phyloP scores from a whole-genome alignment of 2,797 vertebrate genomes.

The Sebastes elongatus region DNA sequence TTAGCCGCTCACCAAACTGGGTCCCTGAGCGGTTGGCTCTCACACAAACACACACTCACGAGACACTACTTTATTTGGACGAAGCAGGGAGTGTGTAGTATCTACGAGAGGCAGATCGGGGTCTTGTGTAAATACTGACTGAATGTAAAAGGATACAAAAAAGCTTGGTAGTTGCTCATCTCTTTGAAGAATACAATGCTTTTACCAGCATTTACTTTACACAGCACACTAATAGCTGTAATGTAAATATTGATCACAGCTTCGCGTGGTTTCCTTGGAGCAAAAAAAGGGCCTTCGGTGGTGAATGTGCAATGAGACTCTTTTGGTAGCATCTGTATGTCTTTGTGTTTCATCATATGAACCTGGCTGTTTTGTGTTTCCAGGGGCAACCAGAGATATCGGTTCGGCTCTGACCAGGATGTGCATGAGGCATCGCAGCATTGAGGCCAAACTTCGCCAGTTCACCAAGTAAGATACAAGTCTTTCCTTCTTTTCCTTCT shows the following conservation, averaged over 20 bases:
- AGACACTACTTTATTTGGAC: slow-evolving; percentile 71
- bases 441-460: slow-evolving; percentile 95
- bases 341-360: slow-evolving; percentile 12
- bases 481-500: background rate
- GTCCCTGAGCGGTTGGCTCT: slow-evolving; percentile 36
- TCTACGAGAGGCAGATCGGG: slow-evolving; percentile 23
- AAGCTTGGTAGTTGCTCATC: slow-evolving; percentile 8
- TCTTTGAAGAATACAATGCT: slow-evolving; percentile 23
- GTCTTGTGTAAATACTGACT: slow-evolving; percentile 68
- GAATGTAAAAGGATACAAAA: slow-evolving; percentile 34
- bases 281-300: slow-evolving; percentile 4
- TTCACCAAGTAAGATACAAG: slow-evolving; percentile 91
- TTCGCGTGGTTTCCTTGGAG: slow-evolving; percentile 7
- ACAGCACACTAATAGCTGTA: background rate
- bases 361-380: slow-evolving; percentile 35
- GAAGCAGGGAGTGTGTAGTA: slow-evolving; percentile 32
- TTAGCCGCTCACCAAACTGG: slow-evolving; percentile 49
- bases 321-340: background rate
- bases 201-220: slow-evolving; percentile 15
- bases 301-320: background rate
- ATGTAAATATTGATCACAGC: slow-evolving; percentile 34
- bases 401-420: slow-evolving; percentile 95
- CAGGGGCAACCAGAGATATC: slow-evolving; percentile 95
- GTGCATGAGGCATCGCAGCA: slow-evolving; percentile 98
- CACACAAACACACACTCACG: slow-evolving; percentile 43